These are phyloP conservation scores for Drosophila algonquin DNA, from an alignment of 2,888 invertebrate genomes.

Conservation along the genomic window DNA sequence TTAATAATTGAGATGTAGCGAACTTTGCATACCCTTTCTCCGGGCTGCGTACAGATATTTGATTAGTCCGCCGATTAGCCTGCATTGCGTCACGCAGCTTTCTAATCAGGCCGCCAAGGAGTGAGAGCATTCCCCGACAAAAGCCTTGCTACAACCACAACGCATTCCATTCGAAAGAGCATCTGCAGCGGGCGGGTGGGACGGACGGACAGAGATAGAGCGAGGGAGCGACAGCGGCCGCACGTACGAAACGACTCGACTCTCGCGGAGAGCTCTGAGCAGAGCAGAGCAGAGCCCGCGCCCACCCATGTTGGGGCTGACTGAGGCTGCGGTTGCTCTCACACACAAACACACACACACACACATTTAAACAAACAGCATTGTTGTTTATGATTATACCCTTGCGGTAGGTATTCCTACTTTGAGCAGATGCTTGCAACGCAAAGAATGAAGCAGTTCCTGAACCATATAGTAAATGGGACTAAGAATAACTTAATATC, in stretches of 20 bases:
- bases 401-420: neutral
- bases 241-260: conserved; percentile 48
- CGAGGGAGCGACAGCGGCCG: conserved; percentile 29
- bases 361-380: conserved; percentile 16
- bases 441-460: neutral
- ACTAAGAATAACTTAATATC: neutral
- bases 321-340: conserved; percentile 25
- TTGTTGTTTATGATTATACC: conserved; percentile 37
- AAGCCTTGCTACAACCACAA: neutral
- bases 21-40: neutral
- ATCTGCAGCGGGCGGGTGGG: conserved; percentile 23
- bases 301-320: conserved; percentile 44
- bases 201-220: conserved; percentile 1
- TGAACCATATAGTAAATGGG: neutral
- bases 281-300: conserved; percentile 13
- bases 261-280: conserved; percentile 29
- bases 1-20: conserved; percentile 5
- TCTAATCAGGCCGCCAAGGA: conserved; percentile 17
- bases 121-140: conserved; percentile 3
- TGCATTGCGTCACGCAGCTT: conserved; percentile 16
- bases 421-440: neutral
- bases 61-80: neutral
- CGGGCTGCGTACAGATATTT: no score
- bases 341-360: conserved; percentile 37
- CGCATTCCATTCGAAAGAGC: conserved; percentile 31